Evolutionary conservation across 2,888 invertebrate genomes (phyloP).

Genomic region (Spatulosminthurus flaviceps): DNA sequence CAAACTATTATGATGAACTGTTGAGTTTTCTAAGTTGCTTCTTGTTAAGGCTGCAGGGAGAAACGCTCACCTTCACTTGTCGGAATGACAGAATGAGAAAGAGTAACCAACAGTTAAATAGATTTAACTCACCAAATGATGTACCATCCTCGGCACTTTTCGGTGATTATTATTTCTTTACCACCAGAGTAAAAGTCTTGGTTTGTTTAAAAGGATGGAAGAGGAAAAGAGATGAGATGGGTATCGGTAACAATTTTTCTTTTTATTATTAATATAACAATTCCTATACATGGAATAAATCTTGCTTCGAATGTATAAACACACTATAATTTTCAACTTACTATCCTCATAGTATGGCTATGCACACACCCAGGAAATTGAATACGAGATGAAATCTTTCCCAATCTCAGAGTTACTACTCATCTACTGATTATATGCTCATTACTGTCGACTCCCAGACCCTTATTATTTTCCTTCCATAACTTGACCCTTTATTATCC

Average conservation of each 20-base stretch:
- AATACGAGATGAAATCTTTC: background rate
- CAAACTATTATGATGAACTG: too few species aligned
- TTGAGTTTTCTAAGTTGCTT: background rate
- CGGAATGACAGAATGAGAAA: background rate
- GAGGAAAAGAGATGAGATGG: too few species aligned
- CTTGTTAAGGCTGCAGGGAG: background rate
- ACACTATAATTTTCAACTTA: background rate
- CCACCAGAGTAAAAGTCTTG: too few species aligned
- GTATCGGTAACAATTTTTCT: too few species aligned
- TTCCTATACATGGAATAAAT: conserved; percentile 1
- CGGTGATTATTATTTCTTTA: background rate
- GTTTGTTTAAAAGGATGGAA: background rate
- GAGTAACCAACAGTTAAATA: background rate
- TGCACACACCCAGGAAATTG: conserved; percentile 1
- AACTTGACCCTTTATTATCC: too few species aligned
- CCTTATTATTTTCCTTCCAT: too few species aligned
- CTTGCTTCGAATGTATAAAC: background rate
- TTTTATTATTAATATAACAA: background rate
- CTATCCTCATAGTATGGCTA: background rate
- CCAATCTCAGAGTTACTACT: background rate
- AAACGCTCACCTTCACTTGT: background rate
- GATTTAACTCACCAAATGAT: conserved; percentile 5
- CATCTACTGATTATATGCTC: background rate
- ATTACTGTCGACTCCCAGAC: background rate
- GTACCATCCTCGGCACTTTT: background rate